These are phyloP conservation scores for Gallinago nigripennis DNA, from an alignment of 2,797 vertebrate species.

Conservation along the genomic window DNA sequence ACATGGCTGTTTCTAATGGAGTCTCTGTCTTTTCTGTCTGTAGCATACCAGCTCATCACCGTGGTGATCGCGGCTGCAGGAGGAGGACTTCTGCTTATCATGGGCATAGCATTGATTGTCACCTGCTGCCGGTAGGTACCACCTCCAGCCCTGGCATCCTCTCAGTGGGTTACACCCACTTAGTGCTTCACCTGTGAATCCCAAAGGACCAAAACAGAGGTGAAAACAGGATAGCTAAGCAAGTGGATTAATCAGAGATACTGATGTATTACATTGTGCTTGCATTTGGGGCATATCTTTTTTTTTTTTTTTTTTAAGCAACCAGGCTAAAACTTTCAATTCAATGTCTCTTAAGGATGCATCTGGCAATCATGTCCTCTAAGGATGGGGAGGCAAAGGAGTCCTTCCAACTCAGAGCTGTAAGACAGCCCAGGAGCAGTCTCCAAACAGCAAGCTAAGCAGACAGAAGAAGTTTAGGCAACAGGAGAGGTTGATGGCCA, in stretches of 20 bases:
- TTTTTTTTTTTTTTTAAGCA: not conserved
- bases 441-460: not conserved
- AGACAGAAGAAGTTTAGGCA: not conserved
- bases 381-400: not conserved
- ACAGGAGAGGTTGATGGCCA: not conserved
- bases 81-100: slow-evolving; percentile 88
- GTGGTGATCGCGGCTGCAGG: slow-evolving; percentile 93
- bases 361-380: not conserved
- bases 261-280: not conserved
- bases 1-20: not conserved
- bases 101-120: slow-evolving; percentile 88
- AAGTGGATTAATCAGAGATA: not conserved
- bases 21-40: not conserved
- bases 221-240: not conserved
- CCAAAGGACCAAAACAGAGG: not conserved
- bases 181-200: not conserved
- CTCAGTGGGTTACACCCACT: not conserved
- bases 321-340: not conserved
- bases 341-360: not conserved
- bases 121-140: slow-evolving; percentile 91
- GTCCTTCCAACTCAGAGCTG: not conserved
- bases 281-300: not conserved
- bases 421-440: not conserved
- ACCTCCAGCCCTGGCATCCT: rapidly evolving
- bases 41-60: slow-evolving; percentile 95